phyloP scores from a whole-genome alignment of 2,888 invertebrate species.

The Conchocele bisecta region DNA sequence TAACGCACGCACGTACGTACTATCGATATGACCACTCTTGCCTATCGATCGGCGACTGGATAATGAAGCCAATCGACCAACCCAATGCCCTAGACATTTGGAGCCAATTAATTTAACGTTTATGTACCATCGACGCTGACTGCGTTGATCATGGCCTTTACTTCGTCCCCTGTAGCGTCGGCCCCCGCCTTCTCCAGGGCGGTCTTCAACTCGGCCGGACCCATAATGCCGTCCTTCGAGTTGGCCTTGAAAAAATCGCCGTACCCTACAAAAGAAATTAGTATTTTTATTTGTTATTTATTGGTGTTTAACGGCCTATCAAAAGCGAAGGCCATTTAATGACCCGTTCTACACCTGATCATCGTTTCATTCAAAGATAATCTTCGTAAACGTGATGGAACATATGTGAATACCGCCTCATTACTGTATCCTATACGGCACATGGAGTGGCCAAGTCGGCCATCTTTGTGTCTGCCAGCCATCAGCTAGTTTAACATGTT shows the following conservation, averaged over 20 bases:
- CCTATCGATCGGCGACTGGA: neutral
- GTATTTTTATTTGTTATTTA: neutral
- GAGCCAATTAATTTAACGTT: neutral
- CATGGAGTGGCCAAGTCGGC: too few species aligned
- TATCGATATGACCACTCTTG: too few species aligned
- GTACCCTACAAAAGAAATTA: conserved; percentile 7
- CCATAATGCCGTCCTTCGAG: conserved; percentile 21
- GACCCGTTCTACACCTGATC: too few species aligned
- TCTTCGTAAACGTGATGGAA: neutral
- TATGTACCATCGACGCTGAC: conserved; percentile 31
- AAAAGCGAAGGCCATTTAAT: too few species aligned
- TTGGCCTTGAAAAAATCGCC: conserved; percentile 31
- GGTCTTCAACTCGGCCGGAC: conserved; percentile 29
- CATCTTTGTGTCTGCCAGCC: too few species aligned
- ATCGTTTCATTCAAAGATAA: too few species aligned
- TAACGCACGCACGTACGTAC: too few species aligned
- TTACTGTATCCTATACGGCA: too few species aligned
- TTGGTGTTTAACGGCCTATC: too few species aligned
- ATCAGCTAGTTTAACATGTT: too few species aligned
- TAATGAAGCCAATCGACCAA: neutral
- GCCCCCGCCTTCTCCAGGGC: conserved; percentile 17
- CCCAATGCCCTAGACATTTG: neutral
- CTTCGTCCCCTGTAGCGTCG: conserved; percentile 12
- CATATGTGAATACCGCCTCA: too few species aligned
- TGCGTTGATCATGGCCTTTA: conserved; percentile 23